Evolutionary conservation across 1,140 invertebrate species (phyloP), one percentile per base, ranked within the genome.

Genomic region (Prorops nasuta): DNA sequence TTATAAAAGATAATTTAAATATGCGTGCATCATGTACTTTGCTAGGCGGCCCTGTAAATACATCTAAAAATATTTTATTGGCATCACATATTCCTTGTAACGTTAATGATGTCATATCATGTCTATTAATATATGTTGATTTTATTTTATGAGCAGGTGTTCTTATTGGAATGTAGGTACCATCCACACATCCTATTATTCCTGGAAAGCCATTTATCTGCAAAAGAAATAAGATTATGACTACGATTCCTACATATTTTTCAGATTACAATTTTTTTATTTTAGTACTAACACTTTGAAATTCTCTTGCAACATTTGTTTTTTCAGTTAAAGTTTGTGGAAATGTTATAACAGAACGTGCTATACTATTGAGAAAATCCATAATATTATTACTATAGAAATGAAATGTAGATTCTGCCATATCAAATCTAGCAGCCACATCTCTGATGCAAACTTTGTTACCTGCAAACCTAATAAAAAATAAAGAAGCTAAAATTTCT

Each of bases 11-110:
- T 7, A 28, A 28, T 12, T 28, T 6, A 28, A 28, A 28, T 12
- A 28, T 12, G 6, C 24, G 6, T 28, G 24, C 24, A 28, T 28
- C 24, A 12, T 28, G 24, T 28, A 28, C 24, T 28, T 28, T 28
- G 12, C 6, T n/a, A n/a, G n/a, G n/a, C n/a, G n/a, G n/a, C n/a
- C n/a, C n/a, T n/a, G n/a, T n/a, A n/a, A n/a, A n/a, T 28, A 28
- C 24, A 28, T 28, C 24, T 28, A 12, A 7, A 28, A 28, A 28
- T 28, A 22, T 40, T 24, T 56, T 52, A 12, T 56, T 54, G 6
- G 38, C 31, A 46, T 62, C 53, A 41, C 58, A 65, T n/a, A 70
- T 60, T 19, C 54, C 66, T 49, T 71, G 64, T 4, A 72, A 36
- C 1, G 57, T 59, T 7, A 70, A 48, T n/a, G 64, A 57, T n/a